Evolutionary conservation across 2,113 vertebrate species (phyloP), one percentile per base, ranked within the genome.

Genomic region (rat (Rattus norvegicus)): DNA sequence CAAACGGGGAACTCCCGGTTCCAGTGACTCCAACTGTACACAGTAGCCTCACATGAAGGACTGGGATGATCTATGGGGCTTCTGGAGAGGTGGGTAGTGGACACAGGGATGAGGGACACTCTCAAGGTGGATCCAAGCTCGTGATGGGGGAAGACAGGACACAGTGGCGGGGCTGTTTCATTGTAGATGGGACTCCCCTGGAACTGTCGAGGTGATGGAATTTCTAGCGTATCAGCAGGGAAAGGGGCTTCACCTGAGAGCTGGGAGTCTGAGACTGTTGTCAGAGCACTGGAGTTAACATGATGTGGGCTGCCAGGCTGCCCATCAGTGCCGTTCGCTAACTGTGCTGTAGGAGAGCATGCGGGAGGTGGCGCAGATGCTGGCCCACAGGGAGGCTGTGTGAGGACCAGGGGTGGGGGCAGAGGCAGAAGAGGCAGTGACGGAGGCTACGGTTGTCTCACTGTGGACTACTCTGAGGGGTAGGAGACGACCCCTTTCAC

Each of bases 41-140:
- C 1, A 47, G 54, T 81, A 7, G 28, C 72, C 61, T 83, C 88
- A 7, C 26, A 14, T 63, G 79, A 92, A 76, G 47, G 59, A 56
- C 73, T 59, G 65, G n/a, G 96, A 91, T 96, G 88, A 93, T 89
- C 86, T 59, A 84, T 73, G 47, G 61, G 84, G 52, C 8, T 85
- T 1, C 4, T 17, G 1, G 4, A 65, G 22, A 54, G 8, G 24
- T 36, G 52, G 59, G 24, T 17, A 7, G 61, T n/a, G 67, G n/a
- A 39, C 14, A 22, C 54, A 79, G 33, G 70, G 56, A 12, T 19
- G 14, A 67, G 28, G 36, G 72, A 39, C 49, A 26, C 80, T 17
- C 56, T 20, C 7, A 22, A 1, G 49, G 80, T 36, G 33, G 47
- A 9, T 28, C 54, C 24, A 49, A 73, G 83, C 20, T n/a, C 2